phyloP scores from a whole-genome alignment of 1,140 invertebrate species.

The Artemia franciscana region DNA sequence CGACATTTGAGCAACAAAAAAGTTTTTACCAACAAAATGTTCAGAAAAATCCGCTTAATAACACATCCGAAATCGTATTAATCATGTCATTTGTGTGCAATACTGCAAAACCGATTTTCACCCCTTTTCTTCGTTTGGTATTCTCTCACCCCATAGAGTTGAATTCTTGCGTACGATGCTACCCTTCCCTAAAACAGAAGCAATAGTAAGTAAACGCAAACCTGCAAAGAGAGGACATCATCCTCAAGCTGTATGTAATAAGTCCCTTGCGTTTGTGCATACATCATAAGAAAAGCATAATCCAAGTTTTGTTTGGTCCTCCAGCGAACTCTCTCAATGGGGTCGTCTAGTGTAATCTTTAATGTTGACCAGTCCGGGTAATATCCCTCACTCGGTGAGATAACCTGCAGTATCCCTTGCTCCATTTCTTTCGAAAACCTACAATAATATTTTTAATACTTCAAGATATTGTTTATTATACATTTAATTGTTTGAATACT shows the following conservation, averaged over 20 bases:
- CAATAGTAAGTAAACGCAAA: conserved; percentile 23
- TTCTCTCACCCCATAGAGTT: no score
- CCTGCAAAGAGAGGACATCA: conserved; percentile 64
- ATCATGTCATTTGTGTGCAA: no score
- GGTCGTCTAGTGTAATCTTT: conserved; percentile 58
- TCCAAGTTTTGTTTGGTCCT: conserved; percentile 90
- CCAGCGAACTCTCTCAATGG: conserved; percentile 70
- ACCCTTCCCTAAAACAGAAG: neutral
- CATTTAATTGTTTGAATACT: no score
- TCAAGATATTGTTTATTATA: no score
- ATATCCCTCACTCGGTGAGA: conserved; percentile 57
- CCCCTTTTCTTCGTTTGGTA: no score
- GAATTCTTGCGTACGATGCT: no score
- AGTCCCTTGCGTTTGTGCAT: conserved; percentile 42
- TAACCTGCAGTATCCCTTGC: conserved; percentile 62
- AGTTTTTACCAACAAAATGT: no score
- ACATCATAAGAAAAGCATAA: conserved; percentile 87
- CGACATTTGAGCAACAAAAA: no score
- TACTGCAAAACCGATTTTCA: no score
- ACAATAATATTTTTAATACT: no score
- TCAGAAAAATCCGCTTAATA: no score
- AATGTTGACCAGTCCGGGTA: conserved; percentile 67
- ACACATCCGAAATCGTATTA: no score
- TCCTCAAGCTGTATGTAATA: conserved; percentile 82
- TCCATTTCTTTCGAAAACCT: conserved; percentile 53